Percentiles rank a stretch among this genome's conserved stretches.
These are phyloP conservation scores for Tolmerus cingulatus DNA, from an alignment of 2,888 invertebrate genomes.

Conservation along the genomic window DNA sequence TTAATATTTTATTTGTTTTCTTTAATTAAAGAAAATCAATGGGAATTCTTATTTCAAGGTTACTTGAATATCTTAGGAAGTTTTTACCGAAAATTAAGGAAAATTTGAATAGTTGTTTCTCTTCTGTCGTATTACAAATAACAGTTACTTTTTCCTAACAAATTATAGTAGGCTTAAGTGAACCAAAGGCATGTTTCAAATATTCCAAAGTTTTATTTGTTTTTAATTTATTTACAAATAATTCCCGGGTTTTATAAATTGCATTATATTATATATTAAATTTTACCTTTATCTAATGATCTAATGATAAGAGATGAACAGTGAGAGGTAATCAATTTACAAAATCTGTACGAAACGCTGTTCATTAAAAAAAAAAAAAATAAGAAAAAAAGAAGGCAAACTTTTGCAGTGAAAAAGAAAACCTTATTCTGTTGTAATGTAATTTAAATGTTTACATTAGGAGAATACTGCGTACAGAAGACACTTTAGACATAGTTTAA, in stretches of 20 bases:
- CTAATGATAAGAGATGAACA: background rate
- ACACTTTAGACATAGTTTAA: slow-evolving; percentile 34
- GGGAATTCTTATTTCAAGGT: background rate
- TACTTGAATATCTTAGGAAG: background rate
- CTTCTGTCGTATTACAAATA: background rate
- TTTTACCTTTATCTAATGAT: background rate
- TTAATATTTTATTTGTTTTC: background rate
- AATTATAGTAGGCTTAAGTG: background rate
- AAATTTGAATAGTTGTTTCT: background rate
- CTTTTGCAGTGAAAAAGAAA: background rate
- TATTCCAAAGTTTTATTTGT: slow-evolving; percentile 42
- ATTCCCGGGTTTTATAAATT: background rate
- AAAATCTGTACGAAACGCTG: background rate
- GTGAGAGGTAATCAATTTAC: background rate
- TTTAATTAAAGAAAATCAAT: background rate
- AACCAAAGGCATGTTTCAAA: slow-evolving; percentile 46
- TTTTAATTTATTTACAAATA: background rate
- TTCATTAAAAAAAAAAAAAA: background rate
- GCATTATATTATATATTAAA: background rate
- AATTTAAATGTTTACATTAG: slow-evolving; percentile 12
- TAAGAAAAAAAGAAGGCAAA: background rate
- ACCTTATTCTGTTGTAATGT: slow-evolving; percentile 25
- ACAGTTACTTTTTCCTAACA: background rate
- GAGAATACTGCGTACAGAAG: background rate
- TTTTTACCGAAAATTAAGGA: background rate